Base-by-base conservation (phyloP, 2,113 vertebrate genomes). In the Callorhinus ursinus region DNA sequence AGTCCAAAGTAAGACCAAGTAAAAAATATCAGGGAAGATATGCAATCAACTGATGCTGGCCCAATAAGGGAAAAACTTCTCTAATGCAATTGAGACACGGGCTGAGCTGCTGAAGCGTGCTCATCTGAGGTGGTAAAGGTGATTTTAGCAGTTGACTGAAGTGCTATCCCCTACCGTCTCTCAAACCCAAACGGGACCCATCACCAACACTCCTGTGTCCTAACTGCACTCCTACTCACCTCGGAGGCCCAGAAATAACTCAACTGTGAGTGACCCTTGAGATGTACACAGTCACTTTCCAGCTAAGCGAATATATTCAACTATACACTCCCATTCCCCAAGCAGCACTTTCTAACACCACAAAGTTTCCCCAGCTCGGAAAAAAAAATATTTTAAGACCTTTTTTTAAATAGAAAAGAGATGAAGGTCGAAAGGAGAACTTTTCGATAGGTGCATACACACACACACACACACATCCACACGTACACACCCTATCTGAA, bases 381-480 rank as follows among this genome's bases (percentile, higher is more conserved):
- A 26, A 61, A 46, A n/a, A 36, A 36, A 92, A 55, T 4, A 55
- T 12, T 26, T 5, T 51, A 51, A 88, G 39, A 19, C 0, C 22
- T 8, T 14, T 33, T 91, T 72, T 88, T 57, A 65, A 93, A 76
- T 2, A 76, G 21, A 67, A 88, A 81, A 89, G 33, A 89, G 24
- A 87, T 18, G 53, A n/a, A 77, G 19, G n/a, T 18, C 93, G 67
- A 82, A 84, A 90, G 72, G 10, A 94, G n/a, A 87, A 51, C 6
- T 76, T 92, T 79, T 76, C 1, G 42, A 59, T 24, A 53, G 59
- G 22, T 24, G 31, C 80, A 15, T 57, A 36, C 4, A 22, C 1
- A 16, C 2, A 49, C 26, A 65, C 11, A 42, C n/a, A 36, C n/a
- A 71, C 69, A 39, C 1, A 67, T 67, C 33, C 8, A 76, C 7